Evolutionary conservation across 2,888 invertebrate species (phyloP).

Genomic region (Eristalis tenax): DNA sequence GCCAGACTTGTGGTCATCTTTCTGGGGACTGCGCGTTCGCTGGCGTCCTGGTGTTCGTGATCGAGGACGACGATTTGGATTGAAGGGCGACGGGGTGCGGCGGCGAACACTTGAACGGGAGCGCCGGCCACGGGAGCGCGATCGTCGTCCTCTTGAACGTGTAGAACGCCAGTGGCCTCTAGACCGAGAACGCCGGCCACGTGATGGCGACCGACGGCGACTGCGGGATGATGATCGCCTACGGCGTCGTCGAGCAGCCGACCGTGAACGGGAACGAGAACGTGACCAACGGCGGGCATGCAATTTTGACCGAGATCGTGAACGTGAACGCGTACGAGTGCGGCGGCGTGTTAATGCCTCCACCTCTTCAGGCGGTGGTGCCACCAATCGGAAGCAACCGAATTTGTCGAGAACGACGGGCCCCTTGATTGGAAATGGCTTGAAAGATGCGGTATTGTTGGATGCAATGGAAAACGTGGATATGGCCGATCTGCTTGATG

Average conservation of each 20-base stretch:
- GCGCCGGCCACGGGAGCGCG: conserved; percentile 81
- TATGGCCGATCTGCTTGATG: background rate
- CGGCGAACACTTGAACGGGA: conserved; percentile 81
- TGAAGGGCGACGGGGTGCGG: conserved; percentile 80
- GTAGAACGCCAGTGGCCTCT: conserved; percentile 62
- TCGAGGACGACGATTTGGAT: conserved; percentile 83
- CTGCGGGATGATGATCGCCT: conserved; percentile 27
- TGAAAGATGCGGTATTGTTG: conserved; percentile 31
- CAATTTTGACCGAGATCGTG: conserved; percentile 64
- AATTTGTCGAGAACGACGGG: conserved; percentile 88
- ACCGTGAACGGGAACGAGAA: conserved; percentile 69
- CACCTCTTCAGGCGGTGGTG: conserved; percentile 80
- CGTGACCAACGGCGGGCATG: conserved; percentile 65
- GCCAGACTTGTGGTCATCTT: conserved; percentile 75
- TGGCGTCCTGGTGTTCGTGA: conserved; percentile 74
- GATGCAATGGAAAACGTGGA: background rate
- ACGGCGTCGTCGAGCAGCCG: conserved; percentile 33
- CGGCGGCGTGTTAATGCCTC: conserved; percentile 38
- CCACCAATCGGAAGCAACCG: conserved; percentile 86
- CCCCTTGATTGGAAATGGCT: conserved; percentile 78
- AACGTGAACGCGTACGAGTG: conserved; percentile 72
- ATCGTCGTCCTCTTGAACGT: conserved; percentile 16
- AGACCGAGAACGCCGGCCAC: conserved; percentile 72
- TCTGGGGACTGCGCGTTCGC: conserved; percentile 82
- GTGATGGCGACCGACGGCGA: conserved; percentile 34